Percentiles rank a stretch among this genome's conserved stretches.
Conservation (phyloP, 2,797 vertebrate genomes). For the Gymnocypris eckloni region DNA sequence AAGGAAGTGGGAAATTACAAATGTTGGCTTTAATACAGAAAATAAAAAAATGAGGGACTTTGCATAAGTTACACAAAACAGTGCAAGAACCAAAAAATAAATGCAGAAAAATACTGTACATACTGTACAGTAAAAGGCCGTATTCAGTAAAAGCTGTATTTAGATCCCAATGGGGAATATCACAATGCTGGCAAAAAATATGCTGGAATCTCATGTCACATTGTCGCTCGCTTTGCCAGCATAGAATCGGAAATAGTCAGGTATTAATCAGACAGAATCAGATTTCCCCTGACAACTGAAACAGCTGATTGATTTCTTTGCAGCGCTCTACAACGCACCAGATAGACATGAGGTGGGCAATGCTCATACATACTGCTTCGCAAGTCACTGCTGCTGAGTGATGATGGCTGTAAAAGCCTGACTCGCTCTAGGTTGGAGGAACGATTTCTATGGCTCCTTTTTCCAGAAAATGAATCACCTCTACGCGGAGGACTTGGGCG, state of each 20-base stretch:
- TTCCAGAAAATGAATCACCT: too few species aligned
- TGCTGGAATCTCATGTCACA: too few species aligned
- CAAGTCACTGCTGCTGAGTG: constrained; percentile 57
- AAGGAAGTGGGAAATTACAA: neutral
- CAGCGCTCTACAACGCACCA: neutral
- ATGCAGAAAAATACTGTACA: too few species aligned
- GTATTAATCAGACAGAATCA: constrained; percentile 57
- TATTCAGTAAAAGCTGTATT: neutral
- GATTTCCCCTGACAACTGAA: constrained; percentile 58
- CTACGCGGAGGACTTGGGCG: too few species aligned
- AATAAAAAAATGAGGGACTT: neutral
- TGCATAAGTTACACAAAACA: neutral
- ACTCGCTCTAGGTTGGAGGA: too few species aligned
- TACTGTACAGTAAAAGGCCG: too few species aligned
- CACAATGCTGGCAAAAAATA: too few species aligned
- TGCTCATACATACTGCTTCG: constrained; percentile 46
- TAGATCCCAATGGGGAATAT: too few species aligned
- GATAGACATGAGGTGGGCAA: constrained; percentile 52
- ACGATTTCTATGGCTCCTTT: too few species aligned
- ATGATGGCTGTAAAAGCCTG: neutral
- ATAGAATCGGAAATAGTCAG: constrained; percentile 14
- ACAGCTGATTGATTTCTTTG: constrained; percentile 55
- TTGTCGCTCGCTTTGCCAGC: neutral
- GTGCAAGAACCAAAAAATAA: neutral
- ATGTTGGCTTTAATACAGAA: neutral